Conservation (phyloP, 2,888 invertebrate species). For the Agrotis puta region DNA sequence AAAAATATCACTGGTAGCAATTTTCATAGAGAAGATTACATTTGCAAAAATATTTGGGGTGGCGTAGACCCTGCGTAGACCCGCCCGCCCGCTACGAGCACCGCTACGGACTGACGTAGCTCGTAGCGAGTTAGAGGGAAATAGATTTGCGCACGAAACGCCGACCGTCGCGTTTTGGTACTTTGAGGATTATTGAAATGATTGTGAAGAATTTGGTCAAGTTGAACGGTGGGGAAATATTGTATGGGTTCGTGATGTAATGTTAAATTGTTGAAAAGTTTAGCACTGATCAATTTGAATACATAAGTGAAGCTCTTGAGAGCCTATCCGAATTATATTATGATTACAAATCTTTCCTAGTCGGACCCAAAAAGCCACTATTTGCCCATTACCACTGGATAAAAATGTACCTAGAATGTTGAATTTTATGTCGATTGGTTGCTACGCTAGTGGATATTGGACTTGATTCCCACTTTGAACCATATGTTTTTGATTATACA, state of each 20-base stretch:
- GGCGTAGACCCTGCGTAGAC: slow-evolving; percentile 68
- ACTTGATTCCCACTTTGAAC: no score
- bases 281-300: background rate
- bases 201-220: slow-evolving; percentile 6
- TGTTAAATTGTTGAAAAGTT: background rate
- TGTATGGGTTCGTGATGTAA: background rate
- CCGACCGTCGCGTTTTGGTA: slow-evolving; percentile 50
- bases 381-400: no score
- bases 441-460: no score
- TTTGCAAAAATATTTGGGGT: slow-evolving; percentile 68
- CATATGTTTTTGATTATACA: no score
- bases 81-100: slow-evolving; percentile 70
- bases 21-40: slow-evolving; percentile 78
- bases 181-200: slow-evolving; percentile 44
- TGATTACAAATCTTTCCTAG: no score
- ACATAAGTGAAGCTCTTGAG: background rate
- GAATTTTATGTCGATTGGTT: no score
- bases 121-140: slow-evolving; percentile 68
- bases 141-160: slow-evolving; percentile 76
- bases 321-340: no score
- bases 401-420: no score
- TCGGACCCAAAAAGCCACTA: no score
- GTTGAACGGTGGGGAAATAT: slow-evolving; percentile 1
- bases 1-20: slow-evolving; percentile 40
- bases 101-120: slow-evolving; percentile 84